phyloP scores from a whole-genome alignment of 1,140 invertebrate genomes.

The Drosophila busckii region DNA sequence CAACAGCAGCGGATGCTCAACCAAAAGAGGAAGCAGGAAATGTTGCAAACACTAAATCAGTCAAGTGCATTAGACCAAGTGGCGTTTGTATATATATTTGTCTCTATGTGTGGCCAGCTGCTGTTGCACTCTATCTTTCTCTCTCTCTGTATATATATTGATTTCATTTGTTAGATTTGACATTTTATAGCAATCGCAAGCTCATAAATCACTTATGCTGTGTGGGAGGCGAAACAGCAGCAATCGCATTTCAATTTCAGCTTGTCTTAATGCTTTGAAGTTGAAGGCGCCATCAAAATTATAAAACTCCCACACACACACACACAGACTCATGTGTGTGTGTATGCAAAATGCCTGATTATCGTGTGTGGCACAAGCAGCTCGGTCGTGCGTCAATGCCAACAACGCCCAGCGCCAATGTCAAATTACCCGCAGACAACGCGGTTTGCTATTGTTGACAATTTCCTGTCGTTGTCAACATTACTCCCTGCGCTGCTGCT shows the following conservation, averaged over 20 bases:
- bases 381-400: slow-evolving; percentile 48
- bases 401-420: slow-evolving; percentile 31
- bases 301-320: slow-evolving; percentile 13
- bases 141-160: slow-evolving; percentile 52
- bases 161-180: slow-evolving; percentile 50
- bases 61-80: slow-evolving; percentile 59
- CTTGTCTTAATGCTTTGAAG: slow-evolving; percentile 27
- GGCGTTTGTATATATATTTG: slow-evolving; percentile 5
- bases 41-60: slow-evolving; percentile 70
- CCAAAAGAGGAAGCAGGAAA: slow-evolving; percentile 66
- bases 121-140: no score
- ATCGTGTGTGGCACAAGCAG: slow-evolving; percentile 47
- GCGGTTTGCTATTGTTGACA: slow-evolving; percentile 58
- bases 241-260: slow-evolving; percentile 40
- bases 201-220: slow-evolving; percentile 44
- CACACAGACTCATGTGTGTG: neutral
- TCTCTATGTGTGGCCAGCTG: slow-evolving; percentile 25
- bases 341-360: slow-evolving; percentile 48
- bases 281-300: slow-evolving; percentile 36
- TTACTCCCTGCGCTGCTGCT: no score
- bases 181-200: slow-evolving; percentile 27
- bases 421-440: slow-evolving; percentile 60
- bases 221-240: slow-evolving; percentile 26
- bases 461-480: slow-evolving; percentile 46
- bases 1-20: slow-evolving; percentile 35